Evolutionary conservation across 2,113 vertebrate species (phyloP).

Genomic region (Brachyistius frenatus): DNA sequence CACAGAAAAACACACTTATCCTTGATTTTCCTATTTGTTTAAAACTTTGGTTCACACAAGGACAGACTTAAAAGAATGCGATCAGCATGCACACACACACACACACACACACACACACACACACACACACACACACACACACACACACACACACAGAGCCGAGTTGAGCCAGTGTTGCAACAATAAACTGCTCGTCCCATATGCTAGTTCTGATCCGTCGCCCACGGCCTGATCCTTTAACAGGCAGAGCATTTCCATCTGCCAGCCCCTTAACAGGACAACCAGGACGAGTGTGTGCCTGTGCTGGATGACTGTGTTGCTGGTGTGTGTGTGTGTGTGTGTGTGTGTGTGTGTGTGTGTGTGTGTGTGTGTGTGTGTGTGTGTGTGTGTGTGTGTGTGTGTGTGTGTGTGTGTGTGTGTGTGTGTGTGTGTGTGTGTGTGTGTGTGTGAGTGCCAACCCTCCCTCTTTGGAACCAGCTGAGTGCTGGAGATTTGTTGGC

Average conservation of each 20-base stretch:
- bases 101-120: no score
- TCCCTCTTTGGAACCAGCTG: conserved; percentile 71
- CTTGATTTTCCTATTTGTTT: conserved; percentile 5
- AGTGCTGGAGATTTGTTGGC: conserved; percentile 76
- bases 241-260: conserved; percentile 73
- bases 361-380: conserved; percentile 24
- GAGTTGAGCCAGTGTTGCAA: conserved; percentile 37
- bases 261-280: conserved; percentile 68
- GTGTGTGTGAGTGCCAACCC: conserved; percentile 48
- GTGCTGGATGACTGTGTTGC: conserved; percentile 51
- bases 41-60: conserved; percentile 4
- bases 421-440: conserved; percentile 24
- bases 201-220: conserved; percentile 69
- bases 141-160: not conserved
- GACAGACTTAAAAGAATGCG: not conserved
- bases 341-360: conserved; percentile 4
- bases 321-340: conserved; percentile 7
- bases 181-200: conserved; percentile 61
- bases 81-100: not conserved
- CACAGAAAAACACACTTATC: not conserved
- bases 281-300: conserved; percentile 41
- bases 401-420: not conserved
- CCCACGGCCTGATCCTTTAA: conserved; percentile 68
- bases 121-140: no score
- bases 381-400: conserved; percentile 38